Base-by-base conservation (phyloP, 1,140 invertebrate genomes). In the Chironomus tepperi region DNA sequence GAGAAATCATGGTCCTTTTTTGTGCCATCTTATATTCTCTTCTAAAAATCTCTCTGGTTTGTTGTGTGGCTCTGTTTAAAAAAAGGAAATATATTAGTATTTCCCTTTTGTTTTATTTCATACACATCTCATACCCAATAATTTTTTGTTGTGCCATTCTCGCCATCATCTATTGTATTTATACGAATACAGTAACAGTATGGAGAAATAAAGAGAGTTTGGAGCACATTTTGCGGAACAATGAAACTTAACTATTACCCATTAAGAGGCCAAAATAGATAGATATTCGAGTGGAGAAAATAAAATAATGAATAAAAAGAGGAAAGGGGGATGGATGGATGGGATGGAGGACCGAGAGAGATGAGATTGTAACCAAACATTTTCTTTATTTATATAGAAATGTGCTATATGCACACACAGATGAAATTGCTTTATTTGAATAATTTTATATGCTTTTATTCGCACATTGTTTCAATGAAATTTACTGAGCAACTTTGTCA, bases 21-120 rank as follows among this genome's bases (percentile, higher is more conserved):
- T 70, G 18, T 19, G 19, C 18, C 65, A 70, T 12, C n/a, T 57
- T 57, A 57, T 57, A 57, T 57, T 57, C 9, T n/a, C n/a, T 70
- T 67, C 65, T 21, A 16, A 70, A 70, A 70, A 16, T 70, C 18
- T 70, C 18, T 70, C 18, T 10, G 16, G 65, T 8, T 19, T 16
- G 18, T 18, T 70, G 65, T 70, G 65, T 10, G 24, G 24, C 24
- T 2, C 2, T 34, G 24, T 5, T 34, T n/a, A 57, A 57, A n/a
- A 67, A 70, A 70, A 70, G 65, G 65, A 70, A 70, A 70, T 16
- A 70, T 70, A 19, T 16, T 70, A 70, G n/a, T 70, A 70, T 70
- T 70, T 18, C 65, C 18, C n/a, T n/a, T 18, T 70, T 70, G 65
- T 70, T 70, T 70, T 21, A 19, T 70, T 70, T 70, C 65, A 10